Evolutionary conservation across 2,797 vertebrate genomes (phyloP), one percentile per base, ranked within the genome.

Genomic region (Syndactyla subalaris): DNA sequence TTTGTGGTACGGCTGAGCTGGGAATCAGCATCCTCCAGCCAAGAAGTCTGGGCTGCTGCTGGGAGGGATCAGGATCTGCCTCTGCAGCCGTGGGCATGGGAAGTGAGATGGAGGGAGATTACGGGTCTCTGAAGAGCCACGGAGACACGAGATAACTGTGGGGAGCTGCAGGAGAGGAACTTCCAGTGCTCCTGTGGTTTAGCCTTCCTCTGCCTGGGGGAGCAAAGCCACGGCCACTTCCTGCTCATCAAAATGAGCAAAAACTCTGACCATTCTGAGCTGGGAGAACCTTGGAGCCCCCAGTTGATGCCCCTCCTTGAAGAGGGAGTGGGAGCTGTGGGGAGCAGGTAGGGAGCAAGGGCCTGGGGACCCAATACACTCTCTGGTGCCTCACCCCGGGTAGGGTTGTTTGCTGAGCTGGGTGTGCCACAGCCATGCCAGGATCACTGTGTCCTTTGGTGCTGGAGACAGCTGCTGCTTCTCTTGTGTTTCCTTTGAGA

Each of bases 351-450:
- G 19, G 11, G 46, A 24, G 4, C 0, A 0, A 48, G 67, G 30
- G 27, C 8, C 10, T 0, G 2, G 34, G 23, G 18, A 3, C 7
- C 21, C 46, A 7, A 7, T 1, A 0, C 14, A 1, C 0, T 1
- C 10, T 68, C 39, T 1, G 26, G 24, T 41, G 67, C 23, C 1
- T 1, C 54, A 58, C 8, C 23, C 4, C 0, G 36, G 3, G 11
- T 54, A 12, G 48, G 13, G 26, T 54, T 88, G 80, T 38, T 91
- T 77, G 78, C n/a, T 4, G 55, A 3, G 38, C 59, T 5, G 2
- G 54, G 49, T 1, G 3, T 48, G 86, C 38, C n/a, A 1, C 1
- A 2, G 34, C 1, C 5, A 58, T 32, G 57, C 45, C 3, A 1
- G 57, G 63, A 45, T 66, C 43, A 0, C 62, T 18, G 34, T 63